Evolutionary conservation across 2,797 vertebrate species (phyloP).

Genomic region (Myotis pilosus): DNA sequence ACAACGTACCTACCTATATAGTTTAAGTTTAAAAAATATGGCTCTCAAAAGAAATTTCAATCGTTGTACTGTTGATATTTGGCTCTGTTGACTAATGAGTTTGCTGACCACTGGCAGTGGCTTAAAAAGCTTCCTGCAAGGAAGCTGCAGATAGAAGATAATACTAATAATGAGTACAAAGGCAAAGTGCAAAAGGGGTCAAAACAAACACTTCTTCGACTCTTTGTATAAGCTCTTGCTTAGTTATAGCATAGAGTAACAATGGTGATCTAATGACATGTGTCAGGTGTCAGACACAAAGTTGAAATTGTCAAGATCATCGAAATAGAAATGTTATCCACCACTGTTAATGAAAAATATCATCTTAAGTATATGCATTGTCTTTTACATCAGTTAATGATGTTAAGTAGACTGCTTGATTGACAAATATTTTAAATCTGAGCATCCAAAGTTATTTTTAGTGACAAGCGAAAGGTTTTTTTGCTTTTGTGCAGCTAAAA

Average conservation of each 20-base stretch:
- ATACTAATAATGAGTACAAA: not conserved
- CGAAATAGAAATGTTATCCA: not conserved
- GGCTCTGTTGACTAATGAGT: no score
- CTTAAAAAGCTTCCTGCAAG: not conserved
- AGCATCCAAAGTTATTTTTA: slow-evolving; percentile 15
- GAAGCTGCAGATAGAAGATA: not conserved
- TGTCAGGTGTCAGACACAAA: not conserved
- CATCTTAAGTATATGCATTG: not conserved
- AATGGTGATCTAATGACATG: not conserved
- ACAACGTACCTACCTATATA: no score
- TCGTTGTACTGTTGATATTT: no score
- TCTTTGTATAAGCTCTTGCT: not conserved
- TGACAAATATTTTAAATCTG: slow-evolving; percentile 12
- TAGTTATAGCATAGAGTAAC: not conserved
- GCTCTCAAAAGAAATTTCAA: no score
- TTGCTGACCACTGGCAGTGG: not conserved
- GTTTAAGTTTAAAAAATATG: no score
- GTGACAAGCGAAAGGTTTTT: not conserved
- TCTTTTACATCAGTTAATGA: not conserved
- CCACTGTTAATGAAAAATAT: not conserved
- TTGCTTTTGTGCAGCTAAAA: not conserved
- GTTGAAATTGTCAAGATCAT: not conserved
- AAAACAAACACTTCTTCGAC: not conserved
- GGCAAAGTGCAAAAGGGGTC: not conserved
- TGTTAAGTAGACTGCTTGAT: not conserved